Conservation (phyloP, 2,888 invertebrate species). For the Phortica magna region DNA sequence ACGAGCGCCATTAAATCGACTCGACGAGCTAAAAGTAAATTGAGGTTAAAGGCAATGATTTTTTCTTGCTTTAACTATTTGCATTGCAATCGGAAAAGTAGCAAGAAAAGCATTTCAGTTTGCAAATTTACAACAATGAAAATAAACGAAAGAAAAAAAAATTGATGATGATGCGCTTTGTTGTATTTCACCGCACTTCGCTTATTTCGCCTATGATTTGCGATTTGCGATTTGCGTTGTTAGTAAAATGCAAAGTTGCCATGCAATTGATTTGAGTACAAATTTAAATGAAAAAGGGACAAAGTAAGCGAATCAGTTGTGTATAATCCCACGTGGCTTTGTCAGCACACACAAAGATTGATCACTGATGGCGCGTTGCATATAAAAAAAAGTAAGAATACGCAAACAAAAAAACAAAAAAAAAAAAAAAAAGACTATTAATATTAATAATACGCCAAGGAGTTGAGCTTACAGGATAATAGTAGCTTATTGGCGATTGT, state of each 20-base stretch:
- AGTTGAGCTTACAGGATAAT: constrained; percentile 23
- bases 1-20: constrained; percentile 16
- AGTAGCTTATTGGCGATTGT: neutral
- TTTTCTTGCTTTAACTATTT: neutral
- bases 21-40: neutral
- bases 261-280: neutral
- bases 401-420: constrained; percentile 21
- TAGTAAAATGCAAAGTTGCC: constrained; percentile 7
- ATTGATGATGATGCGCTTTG: constrained; percentile 13
- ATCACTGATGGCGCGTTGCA: neutral
- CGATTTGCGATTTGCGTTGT: neutral
- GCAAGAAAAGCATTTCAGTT: constrained; percentile 2
- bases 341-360: neutral
- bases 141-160: no score
- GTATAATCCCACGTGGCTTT: neutral
- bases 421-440: neutral
- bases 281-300: neutral
- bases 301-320: neutral
- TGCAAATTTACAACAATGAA: constrained; percentile 2
- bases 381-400: neutral
- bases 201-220: neutral
- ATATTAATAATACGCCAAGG: constrained; percentile 31
- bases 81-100: constrained; percentile 12
- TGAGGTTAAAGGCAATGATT: neutral
- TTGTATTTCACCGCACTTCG: neutral